phyloP scores from a whole-genome alignment of 2,113 vertebrate genomes.

The Antechinus flavipes region DNA sequence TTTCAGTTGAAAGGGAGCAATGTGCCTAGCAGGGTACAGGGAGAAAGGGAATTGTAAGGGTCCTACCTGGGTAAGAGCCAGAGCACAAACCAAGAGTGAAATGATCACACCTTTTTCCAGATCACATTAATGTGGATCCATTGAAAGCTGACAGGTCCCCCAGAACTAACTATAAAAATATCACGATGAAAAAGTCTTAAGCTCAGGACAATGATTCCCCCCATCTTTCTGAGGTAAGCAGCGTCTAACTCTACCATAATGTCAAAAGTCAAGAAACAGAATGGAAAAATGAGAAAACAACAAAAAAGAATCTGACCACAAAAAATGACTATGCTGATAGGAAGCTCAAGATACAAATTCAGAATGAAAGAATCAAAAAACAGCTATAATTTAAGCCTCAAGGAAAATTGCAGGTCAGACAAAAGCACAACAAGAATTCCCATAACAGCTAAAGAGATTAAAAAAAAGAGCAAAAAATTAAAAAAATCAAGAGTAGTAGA shows the following conservation, averaged over 20 bases:
- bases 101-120: not conserved
- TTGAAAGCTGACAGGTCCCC: not conserved
- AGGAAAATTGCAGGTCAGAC: not conserved
- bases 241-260: not conserved
- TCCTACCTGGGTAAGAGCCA: not conserved
- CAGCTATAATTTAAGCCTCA: not conserved
- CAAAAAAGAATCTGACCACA: not conserved
- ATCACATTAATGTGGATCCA: not conserved
- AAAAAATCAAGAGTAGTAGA: not conserved
- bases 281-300: not conserved
- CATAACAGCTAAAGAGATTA: not conserved
- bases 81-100: not conserved
- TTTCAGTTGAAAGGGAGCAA: not conserved
- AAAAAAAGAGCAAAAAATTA: not conserved
- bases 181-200: not conserved
- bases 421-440: not conserved
- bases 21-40: not conserved
- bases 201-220: not conserved
- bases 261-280: not conserved
- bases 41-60: not conserved
- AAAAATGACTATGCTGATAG: not conserved
- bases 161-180: not conserved
- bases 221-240: not conserved
- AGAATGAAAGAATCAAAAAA: not conserved
- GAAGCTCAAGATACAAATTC: not conserved